Conservation (phyloP, 2,888 invertebrate species). For the Gari tellinella region DNA sequence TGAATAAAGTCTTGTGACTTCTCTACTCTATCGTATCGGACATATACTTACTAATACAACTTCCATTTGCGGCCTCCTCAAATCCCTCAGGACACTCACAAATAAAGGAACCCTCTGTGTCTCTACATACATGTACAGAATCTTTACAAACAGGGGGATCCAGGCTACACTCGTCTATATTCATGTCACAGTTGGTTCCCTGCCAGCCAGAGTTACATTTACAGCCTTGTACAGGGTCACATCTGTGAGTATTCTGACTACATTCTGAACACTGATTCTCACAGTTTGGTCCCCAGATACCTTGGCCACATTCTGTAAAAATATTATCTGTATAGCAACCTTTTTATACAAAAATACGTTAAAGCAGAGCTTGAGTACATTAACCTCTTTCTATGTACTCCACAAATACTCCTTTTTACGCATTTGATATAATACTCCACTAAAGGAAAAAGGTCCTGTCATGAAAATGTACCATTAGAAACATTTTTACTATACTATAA, state of each 20-base stretch:
- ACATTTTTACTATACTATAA: no score
- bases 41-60: slow-evolving; percentile 43
- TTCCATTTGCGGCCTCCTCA: slow-evolving; percentile 12
- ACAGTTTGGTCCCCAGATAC: slow-evolving; percentile 42
- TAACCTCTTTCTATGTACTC: no score
- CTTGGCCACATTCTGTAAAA: slow-evolving; percentile 25
- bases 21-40: no score
- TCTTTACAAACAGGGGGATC: slow-evolving; percentile 8
- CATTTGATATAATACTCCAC: no score
- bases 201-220: slow-evolving; percentile 39
- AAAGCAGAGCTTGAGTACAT: no score
- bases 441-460: no score
- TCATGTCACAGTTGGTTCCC: slow-evolving; percentile 26
- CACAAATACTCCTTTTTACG: no score
- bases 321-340: no score
- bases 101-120: slow-evolving; percentile 48
- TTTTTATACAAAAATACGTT: no score
- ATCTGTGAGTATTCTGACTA: slow-evolving; percentile 15
- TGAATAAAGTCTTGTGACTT: no score
- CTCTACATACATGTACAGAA: slow-evolving; percentile 39
- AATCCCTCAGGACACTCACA: slow-evolving; percentile 61
- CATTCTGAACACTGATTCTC: slow-evolving; percentile 18
- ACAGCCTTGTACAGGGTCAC: slow-evolving; percentile 32
- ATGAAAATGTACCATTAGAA: no score
- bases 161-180: slow-evolving; percentile 51